Conservation (phyloP, 2,797 vertebrate species). For the Phalanger gymnotis region DNA sequence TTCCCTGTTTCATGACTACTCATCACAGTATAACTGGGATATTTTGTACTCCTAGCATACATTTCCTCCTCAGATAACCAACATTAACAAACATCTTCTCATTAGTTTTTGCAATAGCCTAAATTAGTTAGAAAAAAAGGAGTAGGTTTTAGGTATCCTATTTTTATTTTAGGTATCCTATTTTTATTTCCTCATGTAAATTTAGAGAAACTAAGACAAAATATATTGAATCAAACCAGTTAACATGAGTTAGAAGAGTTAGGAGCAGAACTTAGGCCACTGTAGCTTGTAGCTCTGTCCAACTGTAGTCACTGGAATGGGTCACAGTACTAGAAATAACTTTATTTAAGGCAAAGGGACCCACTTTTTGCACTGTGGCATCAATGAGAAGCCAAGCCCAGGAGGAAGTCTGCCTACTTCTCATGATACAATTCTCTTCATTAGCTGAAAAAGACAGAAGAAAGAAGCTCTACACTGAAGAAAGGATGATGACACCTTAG, state of each 20-base stretch:
- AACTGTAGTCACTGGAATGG: not conserved
- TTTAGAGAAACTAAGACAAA: not conserved
- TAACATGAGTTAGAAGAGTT: not conserved
- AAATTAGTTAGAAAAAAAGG: constrained; percentile 6
- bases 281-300: not conserved
- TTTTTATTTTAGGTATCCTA: not conserved
- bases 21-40: not conserved
- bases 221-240: not conserved
- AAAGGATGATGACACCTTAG: not conserved
- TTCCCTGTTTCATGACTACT: constrained; percentile 44
- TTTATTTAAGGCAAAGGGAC: not conserved
- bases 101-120: not conserved
- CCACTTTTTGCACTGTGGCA: not conserved
- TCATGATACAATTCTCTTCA: not conserved
- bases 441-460: not conserved
- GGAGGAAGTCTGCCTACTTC: not conserved
- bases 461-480: not conserved
- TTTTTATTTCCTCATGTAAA: constrained; percentile 1
- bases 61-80: not conserved
- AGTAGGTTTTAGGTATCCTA: not conserved
- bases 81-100: not conserved
- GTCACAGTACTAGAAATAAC: not conserved
- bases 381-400: constrained; percentile 44
- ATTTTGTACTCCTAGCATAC: not conserved
- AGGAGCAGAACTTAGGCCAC: constrained; percentile 1